Evolutionary conservation across 1,140 invertebrate species (phyloP).

Genomic region (Aphaenogaster ashmeadi): DNA sequence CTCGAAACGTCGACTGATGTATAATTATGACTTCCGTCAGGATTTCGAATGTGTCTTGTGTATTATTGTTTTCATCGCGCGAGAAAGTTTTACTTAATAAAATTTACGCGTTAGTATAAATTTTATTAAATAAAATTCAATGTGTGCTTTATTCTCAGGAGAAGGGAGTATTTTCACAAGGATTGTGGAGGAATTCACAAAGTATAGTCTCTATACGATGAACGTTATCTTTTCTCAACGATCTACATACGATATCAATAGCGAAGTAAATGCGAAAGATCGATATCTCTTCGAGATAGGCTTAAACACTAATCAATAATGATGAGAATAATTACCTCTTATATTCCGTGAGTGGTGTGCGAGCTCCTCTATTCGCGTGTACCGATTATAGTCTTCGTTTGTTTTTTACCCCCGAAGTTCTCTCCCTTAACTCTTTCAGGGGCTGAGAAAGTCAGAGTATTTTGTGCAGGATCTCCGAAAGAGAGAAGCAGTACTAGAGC

Average conservation of each 20-base stretch:
- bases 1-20: conserved; percentile 73
- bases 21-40: conserved; percentile 22
- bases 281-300: conserved; percentile 64
- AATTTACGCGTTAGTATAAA: conserved; percentile 35
- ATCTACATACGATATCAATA: conserved; percentile 76
- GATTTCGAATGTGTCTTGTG: neutral
- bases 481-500: conserved; percentile 40
- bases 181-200: conserved; percentile 67
- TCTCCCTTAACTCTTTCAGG: conserved; percentile 55
- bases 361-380: conserved; percentile 46
- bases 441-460: conserved; percentile 34
- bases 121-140: conserved; percentile 43
- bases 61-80: conserved; percentile 30
- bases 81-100: conserved; percentile 47
- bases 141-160: neutral
- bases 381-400: conserved; percentile 26
- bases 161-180: conserved; percentile 48
- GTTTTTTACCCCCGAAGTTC: conserved; percentile 7
- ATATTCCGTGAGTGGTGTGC: conserved; percentile 54
- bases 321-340: conserved; percentile 73
- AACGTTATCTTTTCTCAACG: conserved; percentile 68
- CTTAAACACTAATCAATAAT: conserved; percentile 85
- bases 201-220: conserved; percentile 69
- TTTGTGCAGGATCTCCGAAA: conserved; percentile 31
- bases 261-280: conserved; percentile 73